These are phyloP conservation scores for Stylophora pistillata DNA, from an alignment of 64 coral and sea anemone species.

Conservation along the genomic window DNA sequence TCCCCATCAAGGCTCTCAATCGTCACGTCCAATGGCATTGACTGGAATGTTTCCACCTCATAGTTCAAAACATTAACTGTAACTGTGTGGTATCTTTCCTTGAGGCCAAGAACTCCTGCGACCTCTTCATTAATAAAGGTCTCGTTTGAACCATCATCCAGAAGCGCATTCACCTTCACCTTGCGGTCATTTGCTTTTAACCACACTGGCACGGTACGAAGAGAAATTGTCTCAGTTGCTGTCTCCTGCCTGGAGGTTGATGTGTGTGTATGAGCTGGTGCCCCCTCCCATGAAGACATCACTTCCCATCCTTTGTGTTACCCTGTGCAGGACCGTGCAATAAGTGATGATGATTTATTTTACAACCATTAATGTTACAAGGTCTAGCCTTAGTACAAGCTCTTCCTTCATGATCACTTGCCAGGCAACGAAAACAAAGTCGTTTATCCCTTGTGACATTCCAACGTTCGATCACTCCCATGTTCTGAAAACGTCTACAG, in stretches of 20 bases:
- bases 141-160: too few relatives aligned
- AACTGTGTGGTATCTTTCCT: constrained; percentile 31
- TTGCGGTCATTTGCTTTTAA: too few relatives aligned
- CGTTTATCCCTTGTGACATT: constrained; percentile 51
- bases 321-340: constrained; percentile 20
- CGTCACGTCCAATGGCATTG: constrained; percentile 15
- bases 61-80: constrained; percentile 63
- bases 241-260: constrained; percentile 1
- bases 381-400: constrained; percentile 6
- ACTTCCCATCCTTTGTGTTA: not conserved
- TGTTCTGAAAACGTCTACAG: constrained; percentile 2
- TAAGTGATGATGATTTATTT: constrained; percentile 37
- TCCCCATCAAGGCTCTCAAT: constrained; percentile 55
- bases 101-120: constrained; percentile 41
- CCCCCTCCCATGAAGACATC: constrained; percentile 45
- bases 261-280: not conserved
- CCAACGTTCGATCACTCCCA: constrained; percentile 38
- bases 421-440: constrained; percentile 66
- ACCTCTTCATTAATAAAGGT: constrained; percentile 72
- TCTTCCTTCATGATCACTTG: constrained; percentile 41
- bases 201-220: too few relatives aligned
- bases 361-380: constrained; percentile 56
- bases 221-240: too few relatives aligned
- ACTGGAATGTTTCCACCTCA: constrained; percentile 31
- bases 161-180: too few relatives aligned